Percentiles rank a stretch among this genome's conserved stretches.
Evolutionary conservation across 2,113 vertebrate genomes (phyloP).

Genomic region (Sialia sialis): DNA sequence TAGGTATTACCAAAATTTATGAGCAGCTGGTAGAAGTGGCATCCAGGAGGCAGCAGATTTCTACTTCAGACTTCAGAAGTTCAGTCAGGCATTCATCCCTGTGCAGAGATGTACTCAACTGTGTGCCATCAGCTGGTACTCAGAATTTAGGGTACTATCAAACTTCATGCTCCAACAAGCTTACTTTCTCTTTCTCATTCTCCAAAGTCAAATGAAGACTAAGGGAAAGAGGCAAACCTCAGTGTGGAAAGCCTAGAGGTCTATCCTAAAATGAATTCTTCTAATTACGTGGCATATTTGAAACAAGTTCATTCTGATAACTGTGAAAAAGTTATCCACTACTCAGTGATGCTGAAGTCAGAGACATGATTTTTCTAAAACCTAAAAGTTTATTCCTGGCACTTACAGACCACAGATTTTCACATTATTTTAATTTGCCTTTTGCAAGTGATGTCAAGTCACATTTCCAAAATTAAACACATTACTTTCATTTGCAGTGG

Average conservation of each 20-base stretch:
- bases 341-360: background rate
- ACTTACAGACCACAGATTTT: background rate
- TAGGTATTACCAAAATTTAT: background rate
- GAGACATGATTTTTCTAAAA: background rate
- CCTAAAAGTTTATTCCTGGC: background rate
- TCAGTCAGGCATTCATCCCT: background rate
- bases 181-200: background rate
- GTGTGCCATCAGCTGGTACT: background rate
- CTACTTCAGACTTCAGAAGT: background rate
- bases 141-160: background rate
- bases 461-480: background rate
- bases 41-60: background rate
- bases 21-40: background rate
- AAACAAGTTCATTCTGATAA: background rate
- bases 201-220: background rate
- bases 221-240: background rate
- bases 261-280: background rate
- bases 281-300: background rate
- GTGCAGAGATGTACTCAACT: background rate
- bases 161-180: background rate
- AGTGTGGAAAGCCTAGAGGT: background rate
- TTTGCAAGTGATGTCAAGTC: background rate
- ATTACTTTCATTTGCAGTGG: background rate
- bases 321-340: background rate
- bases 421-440: background rate